Evolutionary conservation across 2,888 invertebrate genomes (phyloP), one percentile per base, ranked within the genome.

Genomic region (Metopia argyrocephala): DNA sequence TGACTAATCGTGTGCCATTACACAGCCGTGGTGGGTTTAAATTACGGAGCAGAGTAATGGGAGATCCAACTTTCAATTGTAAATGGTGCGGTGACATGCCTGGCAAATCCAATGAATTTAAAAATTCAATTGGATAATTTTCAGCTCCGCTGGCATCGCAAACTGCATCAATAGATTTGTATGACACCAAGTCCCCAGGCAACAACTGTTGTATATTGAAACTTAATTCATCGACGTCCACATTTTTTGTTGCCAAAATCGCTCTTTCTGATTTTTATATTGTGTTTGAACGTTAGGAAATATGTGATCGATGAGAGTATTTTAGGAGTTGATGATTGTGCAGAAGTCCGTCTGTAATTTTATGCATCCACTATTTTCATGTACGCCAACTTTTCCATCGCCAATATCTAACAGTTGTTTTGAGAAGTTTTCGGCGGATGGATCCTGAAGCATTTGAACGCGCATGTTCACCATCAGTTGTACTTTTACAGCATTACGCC

Each of bases 71-170:
- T 56, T 76, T 76, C n/a, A 76, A 50, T 61, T 59, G 66, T 12
- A 80, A 57, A 52, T 27, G 21, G 52, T 80, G 76, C 6, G 71
- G 68, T 62, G 76, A 62, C 7, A 71, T 45, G 9, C 76, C 76
- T 6, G 80, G 68, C 31, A 64, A 64, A 45, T 76, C 71, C 46
- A 80, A 27, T n/a, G 79, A 76, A 62, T 80, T 83, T 21, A 83
- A 83, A n/a, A 83, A 82, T 48, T 82, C 74, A 18, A 46, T 46
- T 15, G 78, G 70, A 78, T 69, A 64, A n/a, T 71, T 56, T 3
- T 73, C 56, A 31, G 28, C 56, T 7, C 54, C 70, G 31, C 12
- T 31, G 31, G 31, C 31, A 31, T 31, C 31, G 31, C 31, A 31
- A 31, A 31, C 31, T 31, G 5, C 31, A 31, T 31, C 48, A 15